These are phyloP conservation scores for Gymnobelideus leadbeateri DNA, from an alignment of 2,113 vertebrate genomes.

Conservation along the genomic window DNA sequence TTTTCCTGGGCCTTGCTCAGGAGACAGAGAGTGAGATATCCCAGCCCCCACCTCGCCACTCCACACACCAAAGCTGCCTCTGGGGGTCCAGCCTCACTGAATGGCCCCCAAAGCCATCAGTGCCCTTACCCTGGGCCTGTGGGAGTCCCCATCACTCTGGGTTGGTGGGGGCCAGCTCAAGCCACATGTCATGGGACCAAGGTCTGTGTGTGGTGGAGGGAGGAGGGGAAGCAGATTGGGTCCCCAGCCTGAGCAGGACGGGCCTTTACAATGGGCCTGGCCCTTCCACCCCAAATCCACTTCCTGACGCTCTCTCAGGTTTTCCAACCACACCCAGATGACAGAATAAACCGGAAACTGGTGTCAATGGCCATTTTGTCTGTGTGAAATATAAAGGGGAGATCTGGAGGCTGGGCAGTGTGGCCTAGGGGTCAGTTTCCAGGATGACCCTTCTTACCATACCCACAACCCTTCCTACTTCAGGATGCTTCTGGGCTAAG, in stretches of 20 bases:
- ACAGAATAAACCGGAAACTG: conserved; percentile 4
- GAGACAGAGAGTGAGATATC: not conserved
- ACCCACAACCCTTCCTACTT: not conserved
- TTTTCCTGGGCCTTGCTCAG: not conserved
- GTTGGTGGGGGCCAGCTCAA: not conserved
- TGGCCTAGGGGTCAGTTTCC: not conserved
- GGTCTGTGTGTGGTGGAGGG: not conserved
- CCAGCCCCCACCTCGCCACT: not conserved
- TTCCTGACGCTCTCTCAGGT: not conserved
- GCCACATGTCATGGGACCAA: not conserved
- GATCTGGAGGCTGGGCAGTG: not conserved
- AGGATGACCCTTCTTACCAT: not conserved
- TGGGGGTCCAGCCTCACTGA: not conserved
- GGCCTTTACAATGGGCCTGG: not conserved
- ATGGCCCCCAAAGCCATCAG: not conserved
- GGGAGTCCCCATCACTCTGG: not conserved
- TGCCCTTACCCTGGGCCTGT: not conserved
- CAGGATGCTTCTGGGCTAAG: not conserved
- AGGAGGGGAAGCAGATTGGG: not conserved
- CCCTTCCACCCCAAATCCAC: not conserved
- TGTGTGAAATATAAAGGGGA: not conserved
- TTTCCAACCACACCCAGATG: not conserved
- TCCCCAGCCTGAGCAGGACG: not conserved
- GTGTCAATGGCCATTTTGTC: not conserved
- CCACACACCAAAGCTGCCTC: conserved; percentile 17